Evolutionary conservation across 2,888 invertebrate species (phyloP).

Genomic region (Cryptocephalus moraei): DNA sequence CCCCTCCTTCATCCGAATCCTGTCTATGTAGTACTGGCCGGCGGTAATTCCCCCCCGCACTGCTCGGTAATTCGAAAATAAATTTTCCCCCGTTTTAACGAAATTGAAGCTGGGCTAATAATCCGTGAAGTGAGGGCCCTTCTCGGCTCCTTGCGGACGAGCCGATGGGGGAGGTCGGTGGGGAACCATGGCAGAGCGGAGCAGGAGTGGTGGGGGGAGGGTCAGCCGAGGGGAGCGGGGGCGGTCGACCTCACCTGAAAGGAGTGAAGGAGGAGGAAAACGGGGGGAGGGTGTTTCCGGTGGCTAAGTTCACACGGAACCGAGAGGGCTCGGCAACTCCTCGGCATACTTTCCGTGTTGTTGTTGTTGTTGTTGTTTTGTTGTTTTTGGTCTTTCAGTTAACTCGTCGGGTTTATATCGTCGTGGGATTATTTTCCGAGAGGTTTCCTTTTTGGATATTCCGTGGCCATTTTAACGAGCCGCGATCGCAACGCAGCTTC

Average conservation of each 20-base stretch:
- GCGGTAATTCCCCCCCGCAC: conserved; percentile 9
- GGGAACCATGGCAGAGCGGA: neutral
- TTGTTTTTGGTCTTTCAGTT: too few relatives aligned
- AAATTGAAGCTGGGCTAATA: conserved; percentile 34
- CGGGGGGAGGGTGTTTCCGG: conserved; percentile 34
- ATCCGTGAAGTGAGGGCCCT: conserved; percentile 34
- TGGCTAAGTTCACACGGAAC: conserved; percentile 34
- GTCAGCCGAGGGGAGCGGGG: neutral
- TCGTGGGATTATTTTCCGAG: too few relatives aligned
- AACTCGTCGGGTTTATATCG: too few relatives aligned
- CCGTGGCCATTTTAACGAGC: too few relatives aligned
- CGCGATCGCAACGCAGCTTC: too few relatives aligned
- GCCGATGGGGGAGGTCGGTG: conserved; percentile 17
- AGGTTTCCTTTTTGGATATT: too few relatives aligned
- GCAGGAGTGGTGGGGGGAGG: neutral
- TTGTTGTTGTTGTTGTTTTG: too few relatives aligned
- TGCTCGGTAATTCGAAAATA: too few relatives aligned
- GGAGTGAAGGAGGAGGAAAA: neutral
- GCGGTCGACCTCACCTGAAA: conserved; percentile 26
- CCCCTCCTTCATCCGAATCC: too few relatives aligned
- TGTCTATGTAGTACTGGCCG: neutral
- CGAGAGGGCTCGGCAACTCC: neutral
- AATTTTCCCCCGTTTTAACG: conserved; percentile 21
- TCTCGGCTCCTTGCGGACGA: conserved; percentile 26
- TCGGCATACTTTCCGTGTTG: too few relatives aligned